Conservation (phyloP, 2,113 vertebrate species). For the Eudyptes chrysolophus region DNA sequence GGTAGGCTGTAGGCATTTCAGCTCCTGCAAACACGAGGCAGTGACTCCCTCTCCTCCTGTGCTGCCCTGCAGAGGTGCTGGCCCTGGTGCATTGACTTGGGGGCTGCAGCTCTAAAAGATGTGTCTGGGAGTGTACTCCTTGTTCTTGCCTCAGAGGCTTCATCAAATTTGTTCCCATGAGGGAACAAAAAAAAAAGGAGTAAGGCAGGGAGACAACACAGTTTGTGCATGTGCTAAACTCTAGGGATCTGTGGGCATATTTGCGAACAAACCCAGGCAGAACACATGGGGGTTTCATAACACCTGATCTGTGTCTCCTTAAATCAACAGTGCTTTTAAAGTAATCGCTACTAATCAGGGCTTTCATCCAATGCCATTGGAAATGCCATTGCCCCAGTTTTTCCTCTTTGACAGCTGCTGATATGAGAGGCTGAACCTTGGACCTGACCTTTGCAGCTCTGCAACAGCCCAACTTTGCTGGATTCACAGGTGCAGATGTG, state of each 20-base stretch:
- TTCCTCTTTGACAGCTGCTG: not conserved
- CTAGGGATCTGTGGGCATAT: not conserved
- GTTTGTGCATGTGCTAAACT: not conserved
- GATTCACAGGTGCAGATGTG: not conserved
- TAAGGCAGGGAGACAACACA: not conserved
- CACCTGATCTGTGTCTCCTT: slow-evolving; percentile 1
- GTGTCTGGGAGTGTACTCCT: not conserved
- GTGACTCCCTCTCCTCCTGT: not conserved
- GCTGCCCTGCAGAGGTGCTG: not conserved
- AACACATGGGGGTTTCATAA: not conserved
- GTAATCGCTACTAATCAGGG: not conserved
- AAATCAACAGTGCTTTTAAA: slow-evolving; percentile 36
- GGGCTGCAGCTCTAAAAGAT: not conserved
- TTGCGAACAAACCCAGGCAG: not conserved
- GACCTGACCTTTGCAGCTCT: slow-evolving; percentile 12
- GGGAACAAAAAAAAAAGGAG: too few species aligned
- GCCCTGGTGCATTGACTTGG: not conserved
- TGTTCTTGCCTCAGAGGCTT: not conserved
- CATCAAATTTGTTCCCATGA: not conserved
- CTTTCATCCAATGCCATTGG: slow-evolving; percentile 13
- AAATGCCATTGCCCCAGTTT: slow-evolving; percentile 17
- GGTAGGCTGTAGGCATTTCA: not conserved
- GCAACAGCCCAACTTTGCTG: not conserved
- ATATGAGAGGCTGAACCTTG: not conserved
- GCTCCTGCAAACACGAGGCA: not conserved